A percentile compares a stretch with the other conserved stretches of the same genome.
Conservation (phyloP, 1,140 invertebrate genomes). For the Brachionus koreanus region DNA sequence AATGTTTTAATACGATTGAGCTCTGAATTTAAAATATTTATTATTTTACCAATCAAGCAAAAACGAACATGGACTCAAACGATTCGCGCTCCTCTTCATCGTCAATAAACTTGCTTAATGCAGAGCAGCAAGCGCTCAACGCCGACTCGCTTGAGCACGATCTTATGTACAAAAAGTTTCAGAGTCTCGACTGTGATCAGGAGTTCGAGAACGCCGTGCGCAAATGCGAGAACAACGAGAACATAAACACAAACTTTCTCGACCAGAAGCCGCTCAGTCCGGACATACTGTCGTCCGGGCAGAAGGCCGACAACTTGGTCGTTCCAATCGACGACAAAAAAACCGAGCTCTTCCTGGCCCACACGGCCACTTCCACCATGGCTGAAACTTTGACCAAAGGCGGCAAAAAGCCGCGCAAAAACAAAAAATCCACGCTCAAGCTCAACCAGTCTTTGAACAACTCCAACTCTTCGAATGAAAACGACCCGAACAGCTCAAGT, state of each 20-base stretch:
- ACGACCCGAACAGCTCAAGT: slow-evolving; percentile 19
- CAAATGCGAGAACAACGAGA: slow-evolving; percentile 23
- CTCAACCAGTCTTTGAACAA: slow-evolving; percentile 1
- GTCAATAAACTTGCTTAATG: background rate
- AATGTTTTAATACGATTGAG: slow-evolving; percentile 30
- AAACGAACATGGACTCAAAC: slow-evolving; percentile 11
- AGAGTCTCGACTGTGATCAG: slow-evolving; percentile 11
- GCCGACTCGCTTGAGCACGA: background rate
- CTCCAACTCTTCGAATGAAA: slow-evolving; percentile 12
- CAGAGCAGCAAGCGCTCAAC: background rate
- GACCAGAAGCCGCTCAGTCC: background rate
- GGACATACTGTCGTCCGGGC: background rate
- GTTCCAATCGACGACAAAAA: background rate
- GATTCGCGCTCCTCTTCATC: background rate
- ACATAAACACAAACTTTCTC: slow-evolving; percentile 7
- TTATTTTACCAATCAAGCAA: background rate
- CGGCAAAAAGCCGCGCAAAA: background rate
- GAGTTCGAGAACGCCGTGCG: background rate
- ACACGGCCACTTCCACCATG: background rate
- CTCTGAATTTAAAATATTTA: background rate
- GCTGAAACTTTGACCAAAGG: background rate
- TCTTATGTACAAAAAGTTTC: slow-evolving; percentile 21
- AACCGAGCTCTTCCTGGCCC: background rate
- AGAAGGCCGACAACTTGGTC: background rate
- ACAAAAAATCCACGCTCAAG: slow-evolving; percentile 9